These are phyloP conservation scores for Cheilosia impressa DNA, from an alignment of 2,888 invertebrate species.

Conservation along the genomic window DNA sequence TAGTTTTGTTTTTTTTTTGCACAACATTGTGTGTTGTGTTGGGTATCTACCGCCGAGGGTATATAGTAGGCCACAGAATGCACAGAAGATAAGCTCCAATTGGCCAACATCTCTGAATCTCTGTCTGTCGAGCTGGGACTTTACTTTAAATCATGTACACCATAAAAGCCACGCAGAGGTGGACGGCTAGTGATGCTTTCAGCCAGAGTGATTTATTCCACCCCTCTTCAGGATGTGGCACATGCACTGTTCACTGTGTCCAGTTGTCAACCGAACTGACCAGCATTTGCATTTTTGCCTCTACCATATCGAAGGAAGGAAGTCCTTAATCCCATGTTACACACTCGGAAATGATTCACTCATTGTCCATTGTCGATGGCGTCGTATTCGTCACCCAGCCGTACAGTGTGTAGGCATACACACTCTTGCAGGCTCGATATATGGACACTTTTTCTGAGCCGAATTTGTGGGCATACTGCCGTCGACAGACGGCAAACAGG, in stretches of 20 bases:
- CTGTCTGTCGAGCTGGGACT: conserved; percentile 9
- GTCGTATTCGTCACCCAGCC: conserved; percentile 7
- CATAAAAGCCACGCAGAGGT: conserved; percentile 46
- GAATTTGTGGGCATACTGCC: conserved; percentile 51
- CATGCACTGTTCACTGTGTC: neutral
- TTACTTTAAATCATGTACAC: conserved; percentile 43
- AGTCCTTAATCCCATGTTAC: conserved; percentile 52
- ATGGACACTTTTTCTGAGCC: neutral
- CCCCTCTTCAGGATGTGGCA: neutral
- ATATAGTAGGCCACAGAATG: neutral
- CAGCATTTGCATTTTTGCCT: conserved; percentile 36
- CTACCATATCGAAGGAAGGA: conserved; percentile 29
- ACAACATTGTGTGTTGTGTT: conserved; percentile 11
- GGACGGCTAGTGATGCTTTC: conserved; percentile 38
- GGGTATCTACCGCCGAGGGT: neutral
- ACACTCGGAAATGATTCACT: conserved; percentile 65
- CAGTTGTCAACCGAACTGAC: conserved; percentile 22
- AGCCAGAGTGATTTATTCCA: conserved; percentile 40
- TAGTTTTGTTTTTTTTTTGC: no score
- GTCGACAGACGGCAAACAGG: conserved; percentile 52
- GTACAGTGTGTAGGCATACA: conserved; percentile 30
- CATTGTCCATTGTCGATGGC: conserved; percentile 16
- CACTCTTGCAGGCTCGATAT: conserved; percentile 2
- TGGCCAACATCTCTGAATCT: conserved; percentile 5
- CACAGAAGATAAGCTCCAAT: conserved; percentile 14